Percentiles rank a stretch among this genome's conserved stretches.
Conservation (phyloP, 2,797 vertebrate genomes). For the Sebastes ruberrimus region DNA sequence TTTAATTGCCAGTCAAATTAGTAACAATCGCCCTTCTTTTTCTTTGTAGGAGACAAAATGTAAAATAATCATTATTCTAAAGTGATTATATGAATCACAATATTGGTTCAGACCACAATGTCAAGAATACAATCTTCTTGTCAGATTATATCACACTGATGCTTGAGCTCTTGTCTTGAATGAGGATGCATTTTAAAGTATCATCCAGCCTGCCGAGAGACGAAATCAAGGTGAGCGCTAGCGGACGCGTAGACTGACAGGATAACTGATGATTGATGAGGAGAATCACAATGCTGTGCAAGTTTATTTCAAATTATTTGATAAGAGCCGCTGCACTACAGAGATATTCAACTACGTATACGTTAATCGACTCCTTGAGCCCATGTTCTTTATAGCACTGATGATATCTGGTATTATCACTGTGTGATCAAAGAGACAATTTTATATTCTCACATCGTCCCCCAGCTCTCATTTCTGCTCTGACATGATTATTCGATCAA, state of each 20-base stretch:
- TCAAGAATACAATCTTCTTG: background rate
- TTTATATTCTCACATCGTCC: constrained; percentile 10
- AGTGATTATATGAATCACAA: background rate
- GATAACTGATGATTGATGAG: constrained; percentile 63
- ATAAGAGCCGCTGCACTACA: constrained; percentile 63
- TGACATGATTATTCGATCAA: background rate
- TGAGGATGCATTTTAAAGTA: background rate
- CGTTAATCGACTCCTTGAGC: constrained; percentile 37
- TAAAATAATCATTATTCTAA: background rate
- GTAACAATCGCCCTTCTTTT: background rate
- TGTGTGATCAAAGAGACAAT: constrained; percentile 35
- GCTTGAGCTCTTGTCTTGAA: constrained; percentile 12
- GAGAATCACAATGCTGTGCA: constrained; percentile 30
- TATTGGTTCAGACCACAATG: background rate
- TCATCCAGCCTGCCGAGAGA: constrained; percentile 1
- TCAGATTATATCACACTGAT: background rate
- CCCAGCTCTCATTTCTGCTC: background rate
- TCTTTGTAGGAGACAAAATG: background rate
- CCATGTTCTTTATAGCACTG: constrained; percentile 29
- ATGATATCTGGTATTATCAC: constrained; percentile 38
- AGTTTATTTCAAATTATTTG: constrained; percentile 69
- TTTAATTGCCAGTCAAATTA: background rate
- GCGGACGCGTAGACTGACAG: constrained; percentile 39
- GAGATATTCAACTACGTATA: constrained; percentile 60
- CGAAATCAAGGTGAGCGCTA: constrained; percentile 13